Base-by-base conservation (phyloP, 1,140 invertebrate genomes). In the Olivierus martensii region DNA sequence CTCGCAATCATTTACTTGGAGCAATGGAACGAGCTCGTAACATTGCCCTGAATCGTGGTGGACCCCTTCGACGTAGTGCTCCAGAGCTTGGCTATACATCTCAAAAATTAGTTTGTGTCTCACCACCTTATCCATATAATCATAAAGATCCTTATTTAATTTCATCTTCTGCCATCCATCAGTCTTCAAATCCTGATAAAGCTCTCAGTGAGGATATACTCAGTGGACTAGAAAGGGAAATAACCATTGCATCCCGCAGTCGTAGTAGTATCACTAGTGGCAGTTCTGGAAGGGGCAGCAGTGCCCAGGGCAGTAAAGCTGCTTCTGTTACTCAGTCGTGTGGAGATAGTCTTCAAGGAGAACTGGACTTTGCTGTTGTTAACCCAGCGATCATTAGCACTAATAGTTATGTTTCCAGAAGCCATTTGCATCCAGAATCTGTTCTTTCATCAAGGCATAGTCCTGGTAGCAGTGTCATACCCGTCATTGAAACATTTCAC, bases 381-480 rank as follows among this genome's bases (percentile, higher is more conserved):
- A 50, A 50, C 38, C 15, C n/a, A 12, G 28, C 17, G 17, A 58
- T 52, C 35, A 57, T 49, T 28, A 58, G 56, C 39, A 55, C 46
- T 37, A 52, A 52, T 12, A 77, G 72, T 28, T 28, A 28, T 28
- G 28, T 28, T 28, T 28, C 28, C 28, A 28, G 28, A 28, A 28
- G 28, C 28, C 28, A 28, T 28, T 28, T 28, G 28, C 28, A 28
- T 28, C 28, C 28, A 2, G 28, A 28, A 28, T 28, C 28, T 28
- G 28, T 28, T 28, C 28, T 28, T 28, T 28, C 28, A 28, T 28
- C 79, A 83, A 65, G 81, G 79, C 77, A 4, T 71, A 63, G 45
- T 63, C 61, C 38, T 41, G 21, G 60, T 62, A 66, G 47, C 41
- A 59, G 3, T 65, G 61, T 51, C 39, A 14, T 34, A 43, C 44